A percentile compares a stretch with the other conserved stretches of the same genome.
phyloP scores from a whole-genome alignment of 2,888 invertebrate genomes.

The Cephus pygmeus region DNA sequence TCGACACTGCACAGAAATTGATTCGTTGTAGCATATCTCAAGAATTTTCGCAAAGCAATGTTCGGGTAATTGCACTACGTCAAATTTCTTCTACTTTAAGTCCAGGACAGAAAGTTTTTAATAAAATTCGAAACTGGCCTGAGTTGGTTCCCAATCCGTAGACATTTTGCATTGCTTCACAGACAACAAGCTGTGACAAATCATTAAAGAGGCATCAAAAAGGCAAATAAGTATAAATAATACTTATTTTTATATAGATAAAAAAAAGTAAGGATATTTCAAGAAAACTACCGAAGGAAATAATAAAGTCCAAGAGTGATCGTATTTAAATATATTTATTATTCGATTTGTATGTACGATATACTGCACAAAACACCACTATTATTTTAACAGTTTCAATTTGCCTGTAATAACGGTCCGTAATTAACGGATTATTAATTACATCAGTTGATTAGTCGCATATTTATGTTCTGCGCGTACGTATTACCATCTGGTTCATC shows the following conservation, averaged over 20 bases:
- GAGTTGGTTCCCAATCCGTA: conserved; percentile 56
- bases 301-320: background rate
- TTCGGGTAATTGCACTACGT: conserved; percentile 47
- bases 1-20: conserved; percentile 46
- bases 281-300: background rate
- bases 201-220: background rate
- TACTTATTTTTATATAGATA: background rate
- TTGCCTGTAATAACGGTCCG: background rate
- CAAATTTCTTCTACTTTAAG: conserved; percentile 69
- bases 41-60: conserved; percentile 40
- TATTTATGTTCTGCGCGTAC: background rate
- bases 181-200: background rate
- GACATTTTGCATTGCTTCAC: background rate
- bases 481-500: background rate
- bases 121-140: conserved; percentile 69
- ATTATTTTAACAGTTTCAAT: conserved; percentile 7
- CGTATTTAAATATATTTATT: conserved; percentile 27
- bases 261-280: background rate
- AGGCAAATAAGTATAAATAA: background rate
- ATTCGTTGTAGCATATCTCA: conserved; percentile 47
- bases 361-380: conserved; percentile 14
- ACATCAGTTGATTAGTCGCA: background rate
- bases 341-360: conserved; percentile 24
- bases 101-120: conserved; percentile 69
- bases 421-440: background rate